These are phyloP conservation scores for Anguilla marmorata DNA, from an alignment of 2,797 vertebrate genomes.

Conservation along the genomic window DNA sequence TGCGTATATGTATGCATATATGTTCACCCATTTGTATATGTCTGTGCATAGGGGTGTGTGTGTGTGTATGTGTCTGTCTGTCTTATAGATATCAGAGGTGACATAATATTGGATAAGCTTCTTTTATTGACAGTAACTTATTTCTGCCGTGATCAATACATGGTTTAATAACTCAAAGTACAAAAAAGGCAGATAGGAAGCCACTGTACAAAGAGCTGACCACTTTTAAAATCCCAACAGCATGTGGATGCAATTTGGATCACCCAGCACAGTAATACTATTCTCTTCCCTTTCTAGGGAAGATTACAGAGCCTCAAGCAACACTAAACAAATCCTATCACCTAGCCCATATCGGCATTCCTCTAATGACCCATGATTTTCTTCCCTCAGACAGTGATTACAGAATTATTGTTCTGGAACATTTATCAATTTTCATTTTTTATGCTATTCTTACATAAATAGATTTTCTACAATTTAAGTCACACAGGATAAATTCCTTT, in stretches of 20 bases:
- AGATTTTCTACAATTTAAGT: background rate
- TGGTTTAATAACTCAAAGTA: background rate
- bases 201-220: background rate
- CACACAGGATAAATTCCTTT: background rate
- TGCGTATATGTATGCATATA: slow-evolving; percentile 35
- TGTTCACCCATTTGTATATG: background rate
- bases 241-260: background rate
- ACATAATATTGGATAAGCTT: background rate
- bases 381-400: background rate
- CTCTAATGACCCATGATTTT: background rate
- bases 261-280: background rate
- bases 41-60: background rate
- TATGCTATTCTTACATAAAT: background rate
- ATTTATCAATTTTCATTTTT: background rate
- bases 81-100: background rate
- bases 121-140: background rate
- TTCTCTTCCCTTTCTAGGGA: background rate
- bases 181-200: background rate
- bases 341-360: background rate
- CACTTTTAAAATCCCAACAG: background rate
- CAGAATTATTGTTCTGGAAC: background rate
- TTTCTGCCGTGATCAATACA: background rate
- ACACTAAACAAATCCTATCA: slow-evolving; percentile 6
- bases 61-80: background rate
- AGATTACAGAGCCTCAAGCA: slow-evolving; percentile 7